Evolutionary conservation across 53 echinoderm and acorn worm species (phyloP).

Genomic region (Paracentrotus lividus): DNA sequence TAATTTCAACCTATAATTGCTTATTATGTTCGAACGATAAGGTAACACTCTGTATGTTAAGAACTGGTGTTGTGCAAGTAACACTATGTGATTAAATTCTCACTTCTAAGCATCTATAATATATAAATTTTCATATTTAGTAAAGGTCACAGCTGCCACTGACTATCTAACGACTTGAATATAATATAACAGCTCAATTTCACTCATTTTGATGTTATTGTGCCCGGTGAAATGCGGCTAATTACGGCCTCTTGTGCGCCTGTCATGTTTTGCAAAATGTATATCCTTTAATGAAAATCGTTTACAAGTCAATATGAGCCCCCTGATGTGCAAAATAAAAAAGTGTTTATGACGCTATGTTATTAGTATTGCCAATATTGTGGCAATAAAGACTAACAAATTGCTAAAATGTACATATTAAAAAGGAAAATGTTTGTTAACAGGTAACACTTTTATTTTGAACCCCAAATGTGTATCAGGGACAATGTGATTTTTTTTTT

Average conservation of each 20-base stretch:
- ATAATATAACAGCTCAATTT: not conserved
- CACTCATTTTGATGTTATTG: not conserved
- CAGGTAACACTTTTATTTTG: no score
- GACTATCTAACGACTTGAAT: not conserved
- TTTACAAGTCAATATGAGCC: not conserved
- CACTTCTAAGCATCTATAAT: no score
- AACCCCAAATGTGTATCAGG: no score
- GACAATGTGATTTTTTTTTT: not conserved
- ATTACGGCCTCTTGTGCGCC: not conserved
- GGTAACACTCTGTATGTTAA: not conserved
- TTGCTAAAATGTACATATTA: not conserved
- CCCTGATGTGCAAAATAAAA: not conserved
- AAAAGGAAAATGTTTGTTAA: no score
- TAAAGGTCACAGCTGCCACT: not conserved
- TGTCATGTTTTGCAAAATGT: not conserved
- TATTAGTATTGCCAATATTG: not conserved
- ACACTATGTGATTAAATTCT: not conserved
- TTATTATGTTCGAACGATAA: no score
- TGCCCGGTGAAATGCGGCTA: not conserved
- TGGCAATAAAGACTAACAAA: not conserved
- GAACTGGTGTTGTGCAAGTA: not conserved
- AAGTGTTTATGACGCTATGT: not conserved
- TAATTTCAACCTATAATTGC: no score
- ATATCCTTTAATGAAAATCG: not conserved
- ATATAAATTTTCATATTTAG: not conserved